Conservation (phyloP, 2,797 vertebrate species). For the Myripristis jacobus region DNA sequence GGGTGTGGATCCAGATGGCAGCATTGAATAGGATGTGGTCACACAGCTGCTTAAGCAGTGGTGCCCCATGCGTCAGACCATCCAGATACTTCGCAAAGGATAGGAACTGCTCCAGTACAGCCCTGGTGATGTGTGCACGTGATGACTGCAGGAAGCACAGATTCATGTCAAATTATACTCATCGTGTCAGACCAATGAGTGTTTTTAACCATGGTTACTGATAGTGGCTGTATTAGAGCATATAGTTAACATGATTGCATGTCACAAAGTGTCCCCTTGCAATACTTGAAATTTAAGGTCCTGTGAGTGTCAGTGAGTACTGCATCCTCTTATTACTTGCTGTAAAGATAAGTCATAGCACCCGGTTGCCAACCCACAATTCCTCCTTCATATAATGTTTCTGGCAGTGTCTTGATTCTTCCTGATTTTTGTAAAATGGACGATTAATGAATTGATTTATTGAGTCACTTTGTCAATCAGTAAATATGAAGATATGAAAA, state of each 20-base stretch:
- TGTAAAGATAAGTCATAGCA: neutral
- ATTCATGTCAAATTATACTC: conserved; percentile 18
- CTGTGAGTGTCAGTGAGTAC: neutral
- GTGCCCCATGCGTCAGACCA: conserved; percentile 94
- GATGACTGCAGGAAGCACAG: conserved; percentile 86
- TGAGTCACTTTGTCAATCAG: conserved; percentile 11
- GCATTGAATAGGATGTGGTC: conserved; percentile 87
- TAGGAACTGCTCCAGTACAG: conserved; percentile 96
- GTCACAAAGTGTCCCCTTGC: too few species aligned
- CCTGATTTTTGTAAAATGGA: neutral
- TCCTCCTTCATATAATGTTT: neutral
- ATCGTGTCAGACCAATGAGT: neutral
- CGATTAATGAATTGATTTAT: neutral
- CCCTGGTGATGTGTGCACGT: conserved; percentile 93
- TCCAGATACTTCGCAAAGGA: conserved; percentile 98
- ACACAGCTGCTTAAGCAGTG: conserved; percentile 94
- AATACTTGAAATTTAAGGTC: neutral
- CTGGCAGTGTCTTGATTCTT: neutral
- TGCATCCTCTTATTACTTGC: neutral
- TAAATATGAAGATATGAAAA: conserved; percentile 1
- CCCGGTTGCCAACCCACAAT: neutral
- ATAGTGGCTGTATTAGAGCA: neutral
- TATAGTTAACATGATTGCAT: too few species aligned
- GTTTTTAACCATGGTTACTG: neutral
- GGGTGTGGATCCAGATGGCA: conserved; percentile 91